Conservation (phyloP, 2,797 vertebrate species). For the Chelon labrosus region DNA sequence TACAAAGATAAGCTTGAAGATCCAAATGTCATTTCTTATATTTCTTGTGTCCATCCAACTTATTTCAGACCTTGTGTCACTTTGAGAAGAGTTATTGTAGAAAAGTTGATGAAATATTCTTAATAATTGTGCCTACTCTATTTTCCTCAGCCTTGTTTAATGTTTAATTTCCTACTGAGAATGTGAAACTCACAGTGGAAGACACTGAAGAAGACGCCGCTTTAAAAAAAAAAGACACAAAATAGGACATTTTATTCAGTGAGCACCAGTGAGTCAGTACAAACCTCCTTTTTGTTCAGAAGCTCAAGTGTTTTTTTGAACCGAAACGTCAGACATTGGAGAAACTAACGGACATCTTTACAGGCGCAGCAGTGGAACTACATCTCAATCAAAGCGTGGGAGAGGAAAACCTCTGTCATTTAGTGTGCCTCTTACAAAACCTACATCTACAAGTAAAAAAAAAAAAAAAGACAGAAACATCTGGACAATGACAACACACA, state of each 20-base stretch:
- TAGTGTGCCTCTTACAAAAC: conserved; percentile 58
- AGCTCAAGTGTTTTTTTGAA: conserved; percentile 63
- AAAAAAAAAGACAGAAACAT: conserved; percentile 21
- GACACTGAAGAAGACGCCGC: background rate
- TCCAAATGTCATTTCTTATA: no score
- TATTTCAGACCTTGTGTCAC: no score
- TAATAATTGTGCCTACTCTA: no score
- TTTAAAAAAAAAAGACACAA: conserved; percentile 52
- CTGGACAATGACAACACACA: conserved; percentile 40
- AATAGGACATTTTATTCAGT: conserved; percentile 80
- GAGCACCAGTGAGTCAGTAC: conserved; percentile 78
- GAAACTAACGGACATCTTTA: conserved; percentile 38
- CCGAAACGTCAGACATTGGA: conserved; percentile 44
- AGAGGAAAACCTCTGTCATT: conserved; percentile 44
- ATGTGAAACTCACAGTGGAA: background rate
- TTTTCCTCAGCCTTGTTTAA: no score
- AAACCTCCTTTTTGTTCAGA: conserved; percentile 55
- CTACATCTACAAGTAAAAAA: conserved; percentile 62
- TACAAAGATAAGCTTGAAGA: no score
- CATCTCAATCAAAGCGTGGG: conserved; percentile 35
- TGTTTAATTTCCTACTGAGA: no score
- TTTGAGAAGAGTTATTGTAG: no score
- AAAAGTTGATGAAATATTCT: no score
- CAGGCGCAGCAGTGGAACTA: conserved; percentile 28
- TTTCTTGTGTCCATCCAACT: no score